Conservation (phyloP, 2,113 vertebrate species). For the Odobenus rosmarus region DNA sequence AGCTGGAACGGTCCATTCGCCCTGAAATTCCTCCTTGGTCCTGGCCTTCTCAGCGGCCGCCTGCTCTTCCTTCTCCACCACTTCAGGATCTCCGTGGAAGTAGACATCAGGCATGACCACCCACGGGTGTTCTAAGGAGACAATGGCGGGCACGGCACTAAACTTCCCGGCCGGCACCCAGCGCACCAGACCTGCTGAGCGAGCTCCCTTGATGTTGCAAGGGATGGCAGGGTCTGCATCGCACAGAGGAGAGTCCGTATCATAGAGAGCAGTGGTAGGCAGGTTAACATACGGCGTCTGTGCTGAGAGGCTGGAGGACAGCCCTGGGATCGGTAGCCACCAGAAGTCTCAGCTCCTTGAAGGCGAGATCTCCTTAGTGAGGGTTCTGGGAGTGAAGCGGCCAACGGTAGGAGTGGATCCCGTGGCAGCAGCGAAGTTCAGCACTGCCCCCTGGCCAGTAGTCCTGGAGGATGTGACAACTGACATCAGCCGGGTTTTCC, state of each 20-base stretch:
- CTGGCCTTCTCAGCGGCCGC: conserved; percentile 87
- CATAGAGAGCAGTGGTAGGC: rapidly evolving
- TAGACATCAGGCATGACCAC: not conserved
- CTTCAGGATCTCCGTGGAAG: not conserved
- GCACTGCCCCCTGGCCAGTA: not conserved
- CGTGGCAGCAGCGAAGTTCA: not conserved
- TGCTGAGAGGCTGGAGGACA: not conserved
- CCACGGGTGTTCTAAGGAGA: not conserved
- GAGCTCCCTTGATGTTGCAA: not conserved
- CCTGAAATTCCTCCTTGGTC: conserved; percentile 93
- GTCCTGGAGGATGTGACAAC: not conserved
- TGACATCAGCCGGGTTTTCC: not conserved
- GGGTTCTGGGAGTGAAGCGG: not conserved
- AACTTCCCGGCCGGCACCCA: not conserved
- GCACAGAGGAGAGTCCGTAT: not conserved
- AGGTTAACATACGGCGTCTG: too few species aligned
- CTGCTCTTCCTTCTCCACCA: not conserved
- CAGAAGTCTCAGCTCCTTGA: not conserved
- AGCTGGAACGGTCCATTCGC: conserved; percentile 90
- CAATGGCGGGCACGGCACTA: rapidly evolving
- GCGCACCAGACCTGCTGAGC: rapidly evolving
- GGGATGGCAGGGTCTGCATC: not conserved
- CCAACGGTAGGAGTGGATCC: not conserved
- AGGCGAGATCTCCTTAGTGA: not conserved
- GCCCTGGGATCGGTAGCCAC: not conserved